Conservation (phyloP, 92 coral and sea anemone genomes). For the Umimayanthus kanabou region DNA sequence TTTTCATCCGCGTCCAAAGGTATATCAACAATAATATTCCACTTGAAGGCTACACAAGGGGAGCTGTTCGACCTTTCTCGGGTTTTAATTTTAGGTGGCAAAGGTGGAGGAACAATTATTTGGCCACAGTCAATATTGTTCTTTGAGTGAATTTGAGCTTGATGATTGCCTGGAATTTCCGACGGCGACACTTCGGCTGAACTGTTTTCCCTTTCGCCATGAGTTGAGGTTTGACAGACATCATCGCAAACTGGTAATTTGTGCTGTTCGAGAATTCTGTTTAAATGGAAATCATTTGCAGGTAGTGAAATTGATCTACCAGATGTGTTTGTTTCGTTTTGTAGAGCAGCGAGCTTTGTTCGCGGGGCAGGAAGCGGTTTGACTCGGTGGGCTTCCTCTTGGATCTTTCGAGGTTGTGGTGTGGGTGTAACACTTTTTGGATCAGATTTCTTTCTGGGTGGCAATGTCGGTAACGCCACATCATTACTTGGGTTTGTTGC, state of each 20-base stretch:
- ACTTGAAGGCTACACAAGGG: slow-evolving; percentile 5
- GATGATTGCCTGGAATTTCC: neutral
- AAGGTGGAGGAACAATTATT: neutral
- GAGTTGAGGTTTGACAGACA: neutral
- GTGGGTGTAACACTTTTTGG: slow-evolving; percentile 3
- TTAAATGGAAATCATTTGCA: neutral
- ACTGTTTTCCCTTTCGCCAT: neutral
- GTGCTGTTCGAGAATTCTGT: neutral
- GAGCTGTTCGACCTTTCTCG: neutral
- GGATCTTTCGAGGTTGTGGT: slow-evolving; percentile 15
- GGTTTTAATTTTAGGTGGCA: slow-evolving; percentile 26
- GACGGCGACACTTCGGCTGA: neutral
- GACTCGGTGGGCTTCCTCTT: slow-evolving; percentile 6
- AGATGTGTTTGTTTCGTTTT: neutral
- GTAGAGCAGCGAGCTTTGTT: neutral
- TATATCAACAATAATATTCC: slow-evolving; percentile 32
- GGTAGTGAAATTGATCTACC: neutral
- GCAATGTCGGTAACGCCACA: neutral
- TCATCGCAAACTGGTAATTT: neutral
- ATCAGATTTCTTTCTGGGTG: slow-evolving; percentile 35
- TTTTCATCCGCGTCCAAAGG: slow-evolving; percentile 27
- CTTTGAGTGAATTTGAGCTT: neutral
- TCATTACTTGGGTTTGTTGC: neutral
- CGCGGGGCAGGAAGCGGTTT: slow-evolving; percentile 42
- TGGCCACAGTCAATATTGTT: neutral